Evolutionary conservation across 2,888 invertebrate genomes (phyloP).

Genomic region (Anthoptus insignis): DNA sequence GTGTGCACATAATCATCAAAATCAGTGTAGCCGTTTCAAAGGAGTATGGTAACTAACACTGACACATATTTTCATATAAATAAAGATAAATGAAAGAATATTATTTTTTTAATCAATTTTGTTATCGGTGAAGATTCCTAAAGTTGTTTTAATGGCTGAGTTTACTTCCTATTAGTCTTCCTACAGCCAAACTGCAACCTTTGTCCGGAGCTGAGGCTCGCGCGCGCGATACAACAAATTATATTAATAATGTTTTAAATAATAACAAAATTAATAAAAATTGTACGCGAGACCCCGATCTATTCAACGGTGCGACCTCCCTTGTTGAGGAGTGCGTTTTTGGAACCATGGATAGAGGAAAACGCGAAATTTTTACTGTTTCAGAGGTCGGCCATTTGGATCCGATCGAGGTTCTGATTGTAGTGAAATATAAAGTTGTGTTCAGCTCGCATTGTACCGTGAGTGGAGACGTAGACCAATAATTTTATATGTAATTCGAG

Average conservation of each 20-base stretch:
- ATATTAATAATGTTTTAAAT: conserved; percentile 86
- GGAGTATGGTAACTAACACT: too few species aligned
- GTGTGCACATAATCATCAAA: too few species aligned
- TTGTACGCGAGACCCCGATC: conserved; percentile 71
- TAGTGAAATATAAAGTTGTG: conserved; percentile 79
- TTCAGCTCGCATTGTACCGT: conserved; percentile 78
- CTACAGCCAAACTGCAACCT: conserved; percentile 66
- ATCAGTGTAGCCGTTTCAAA: too few species aligned
- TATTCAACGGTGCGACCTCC: conserved; percentile 55
- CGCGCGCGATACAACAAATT: conserved; percentile 83
- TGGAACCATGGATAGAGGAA: conserved; percentile 63
- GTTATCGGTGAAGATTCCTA: conserved; percentile 36
- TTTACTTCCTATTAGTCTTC: conserved; percentile 79
- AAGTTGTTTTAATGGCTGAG: conserved; percentile 18
- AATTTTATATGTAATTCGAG: conserved; percentile 56
- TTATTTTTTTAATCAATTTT: too few species aligned
- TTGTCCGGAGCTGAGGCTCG: conserved; percentile 62
- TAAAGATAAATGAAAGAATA: too few species aligned
- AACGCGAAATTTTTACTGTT: conserved; percentile 66
- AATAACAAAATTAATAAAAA: conserved; percentile 83
- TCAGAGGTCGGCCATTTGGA: conserved; percentile 60
- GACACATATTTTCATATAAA: too few species aligned
- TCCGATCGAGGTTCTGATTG: conserved; percentile 64
- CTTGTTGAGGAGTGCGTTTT: conserved; percentile 63
- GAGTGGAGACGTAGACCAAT: conserved; percentile 65